Percentiles rank a stretch among this genome's conserved stretches.
Conservation (phyloP, 1,140 invertebrate species). For the Drosophila kepulauana region DNA sequence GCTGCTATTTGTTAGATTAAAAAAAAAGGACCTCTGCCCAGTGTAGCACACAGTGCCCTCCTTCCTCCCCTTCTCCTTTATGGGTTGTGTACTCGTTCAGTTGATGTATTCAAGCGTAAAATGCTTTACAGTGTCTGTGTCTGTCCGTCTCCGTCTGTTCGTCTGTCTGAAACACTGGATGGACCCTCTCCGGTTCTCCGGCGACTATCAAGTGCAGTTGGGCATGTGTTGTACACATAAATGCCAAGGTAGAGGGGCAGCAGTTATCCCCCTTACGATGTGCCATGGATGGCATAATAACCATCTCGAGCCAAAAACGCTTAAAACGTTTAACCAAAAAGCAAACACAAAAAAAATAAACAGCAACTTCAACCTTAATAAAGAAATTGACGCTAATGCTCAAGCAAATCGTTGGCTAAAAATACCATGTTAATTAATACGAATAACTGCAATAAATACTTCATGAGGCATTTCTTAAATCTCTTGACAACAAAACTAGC, state of each 20-base stretch:
- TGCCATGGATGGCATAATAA: conserved; percentile 52
- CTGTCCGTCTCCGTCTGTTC: conserved; percentile 3
- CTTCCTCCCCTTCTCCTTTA: conserved; percentile 15
- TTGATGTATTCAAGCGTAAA: conserved; percentile 78
- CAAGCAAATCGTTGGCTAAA: background rate
- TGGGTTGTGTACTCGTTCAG: conserved; percentile 41
- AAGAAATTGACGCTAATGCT: conserved; percentile 9
- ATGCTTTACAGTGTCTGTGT: conserved; percentile 70
- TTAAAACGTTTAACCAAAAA: conserved; percentile 33
- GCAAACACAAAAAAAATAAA: conserved; percentile 17
- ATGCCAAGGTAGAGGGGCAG: conserved; percentile 3
- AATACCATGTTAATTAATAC: background rate
- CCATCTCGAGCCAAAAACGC: conserved; percentile 9
- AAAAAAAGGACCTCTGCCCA: conserved; percentile 27
- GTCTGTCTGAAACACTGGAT: conserved; percentile 40
- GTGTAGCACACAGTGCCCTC: background rate
- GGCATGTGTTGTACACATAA: conserved; percentile 33
- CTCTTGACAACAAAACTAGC: conserved; percentile 1
- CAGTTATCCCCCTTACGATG: conserved; percentile 40
- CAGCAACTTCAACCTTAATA: conserved; percentile 13
- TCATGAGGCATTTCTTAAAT: background rate
- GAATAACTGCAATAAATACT: conserved; percentile 10
- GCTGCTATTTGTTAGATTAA: conserved; percentile 76
- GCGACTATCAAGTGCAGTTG: conserved; percentile 46
- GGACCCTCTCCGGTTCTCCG: background rate